phyloP scores from a whole-genome alignment of 2,797 vertebrate genomes.

The Phaenicophaeus curvirostris region DNA sequence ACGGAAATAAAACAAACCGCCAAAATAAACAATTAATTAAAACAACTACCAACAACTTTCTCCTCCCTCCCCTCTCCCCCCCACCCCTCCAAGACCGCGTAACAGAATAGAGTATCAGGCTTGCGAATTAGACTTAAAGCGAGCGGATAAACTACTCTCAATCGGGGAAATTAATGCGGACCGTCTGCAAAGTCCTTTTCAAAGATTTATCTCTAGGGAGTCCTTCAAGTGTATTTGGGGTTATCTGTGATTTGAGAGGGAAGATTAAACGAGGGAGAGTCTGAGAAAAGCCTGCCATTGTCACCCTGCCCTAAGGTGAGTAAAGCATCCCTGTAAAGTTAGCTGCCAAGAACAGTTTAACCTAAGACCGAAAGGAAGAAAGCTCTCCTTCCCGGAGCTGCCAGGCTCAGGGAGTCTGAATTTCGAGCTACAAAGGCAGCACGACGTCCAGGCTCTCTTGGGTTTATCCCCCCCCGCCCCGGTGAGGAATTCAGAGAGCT shows the following conservation, averaged over 20 bases:
- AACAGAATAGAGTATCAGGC: slow-evolving; percentile 27
- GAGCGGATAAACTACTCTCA: slow-evolving; percentile 5
- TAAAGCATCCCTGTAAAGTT: slow-evolving; percentile 50
- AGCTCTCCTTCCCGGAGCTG: not conserved
- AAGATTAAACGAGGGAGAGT: slow-evolving; percentile 9
- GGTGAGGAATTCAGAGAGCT: not conserved
- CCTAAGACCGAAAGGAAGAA: slow-evolving; percentile 33
- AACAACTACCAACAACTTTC: not conserved
- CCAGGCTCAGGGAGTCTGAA: not conserved
- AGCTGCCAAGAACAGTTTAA: slow-evolving; percentile 46
- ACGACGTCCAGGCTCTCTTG: not conserved
- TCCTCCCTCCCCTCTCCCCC: not conserved
- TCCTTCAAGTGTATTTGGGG: slow-evolving; percentile 27
- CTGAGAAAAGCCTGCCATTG: slow-evolving; percentile 60
- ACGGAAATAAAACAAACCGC: not conserved
- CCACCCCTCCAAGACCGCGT: not conserved
- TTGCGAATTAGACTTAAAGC: not conserved
- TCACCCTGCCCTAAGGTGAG: slow-evolving; percentile 41
- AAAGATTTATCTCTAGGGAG: slow-evolving; percentile 50
- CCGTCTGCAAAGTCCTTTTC: not conserved
- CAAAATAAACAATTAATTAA: not conserved
- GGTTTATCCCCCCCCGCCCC: too few relatives aligned
- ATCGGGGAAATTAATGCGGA: not conserved
- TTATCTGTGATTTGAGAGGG: slow-evolving; percentile 52
- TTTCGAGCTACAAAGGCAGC: slow-evolving; percentile 31